Evolutionary conservation across 2,888 invertebrate genomes (phyloP).

Genomic region (Sacculina carcini): DNA sequence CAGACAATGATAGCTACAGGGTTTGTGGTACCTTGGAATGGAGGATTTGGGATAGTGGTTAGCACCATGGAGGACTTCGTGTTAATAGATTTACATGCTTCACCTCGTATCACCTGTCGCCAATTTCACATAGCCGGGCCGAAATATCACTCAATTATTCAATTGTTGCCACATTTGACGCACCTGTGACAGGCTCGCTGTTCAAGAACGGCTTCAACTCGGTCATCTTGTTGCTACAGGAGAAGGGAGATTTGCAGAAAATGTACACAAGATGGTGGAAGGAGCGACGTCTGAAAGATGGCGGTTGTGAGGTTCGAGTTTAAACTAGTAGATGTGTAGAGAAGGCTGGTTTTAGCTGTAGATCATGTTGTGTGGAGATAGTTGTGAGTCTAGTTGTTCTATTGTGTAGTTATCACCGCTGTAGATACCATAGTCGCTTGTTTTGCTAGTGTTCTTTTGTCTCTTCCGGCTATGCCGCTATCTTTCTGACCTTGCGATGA

Average conservation of each 20-base stretch:
- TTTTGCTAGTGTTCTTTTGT: too few relatives aligned
- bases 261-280: conserved; percentile 96
- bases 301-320: neutral
- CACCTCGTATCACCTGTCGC: neutral
- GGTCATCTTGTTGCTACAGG: conserved; percentile 79
- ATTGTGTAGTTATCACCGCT: too few relatives aligned
- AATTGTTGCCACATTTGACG: neutral
- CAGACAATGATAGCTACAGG: too few relatives aligned
- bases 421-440: too few relatives aligned
- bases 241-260: conserved; percentile 70
- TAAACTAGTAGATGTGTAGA: neutral
- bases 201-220: conserved; percentile 79
- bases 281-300: conserved; percentile 35
- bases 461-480: too few relatives aligned
- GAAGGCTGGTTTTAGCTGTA: neutral
- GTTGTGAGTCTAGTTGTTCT: too few relatives aligned
- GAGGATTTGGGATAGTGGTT: neutral
- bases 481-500: too few relatives aligned
- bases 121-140: neutral
- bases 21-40: neutral
- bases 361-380: too few relatives aligned
- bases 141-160: neutral
- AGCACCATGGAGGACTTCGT: neutral
- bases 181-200: conserved; percentile 44
- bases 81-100: neutral